Base-by-base conservation (phyloP, 1,140 invertebrate genomes). In the Macrocentrus cingulum region DNA sequence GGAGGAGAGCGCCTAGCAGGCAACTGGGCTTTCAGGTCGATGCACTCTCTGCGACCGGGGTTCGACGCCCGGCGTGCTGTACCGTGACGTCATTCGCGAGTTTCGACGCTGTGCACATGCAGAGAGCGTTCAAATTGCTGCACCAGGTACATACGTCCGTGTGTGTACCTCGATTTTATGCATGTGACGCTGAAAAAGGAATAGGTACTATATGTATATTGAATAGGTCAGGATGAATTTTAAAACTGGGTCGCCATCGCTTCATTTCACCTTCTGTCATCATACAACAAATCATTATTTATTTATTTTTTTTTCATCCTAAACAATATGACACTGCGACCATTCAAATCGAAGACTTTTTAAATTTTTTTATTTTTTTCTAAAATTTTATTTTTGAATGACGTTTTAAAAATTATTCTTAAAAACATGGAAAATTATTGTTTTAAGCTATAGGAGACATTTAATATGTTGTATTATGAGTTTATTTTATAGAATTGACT, bases 11-110 rank as follows among this genome's bases (percentile, higher is more conserved):
- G 62, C 61, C 63, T 64, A 62, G 45, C 57, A 51, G 39, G 70
- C 66, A 70, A 72, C 68, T 69, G 65, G 68, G 70, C 56, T 74
- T 76, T 72, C 67, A 73, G 75, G 74, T 74, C 72, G 72, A 74
- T 75, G 71, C 72, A n/a, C n/a, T 73, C 75, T 64, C 63, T 61
- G 60, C 62, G 65, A 64, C 64, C 57, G 46, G 62, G 60, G 76
- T 78, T 76, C 74, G 74, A 69, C 66, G 74, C 64, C 70, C 74
- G 66, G 66, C 64, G 62, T 65, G 66, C 4, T n/a, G n/a, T n/a
- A 4, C 67, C 45, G 71, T 78, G 74, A 77, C 76, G 76, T 78
- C 75, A 78, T 74, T 71, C 67, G n/a, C 54, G 19, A 61, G 59
- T 50, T 58, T 60, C 57, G 18, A 55, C 16, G 29, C 41, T 29